Conservation (phyloP, 2,888 invertebrate species). For the Acronicta psi region DNA sequence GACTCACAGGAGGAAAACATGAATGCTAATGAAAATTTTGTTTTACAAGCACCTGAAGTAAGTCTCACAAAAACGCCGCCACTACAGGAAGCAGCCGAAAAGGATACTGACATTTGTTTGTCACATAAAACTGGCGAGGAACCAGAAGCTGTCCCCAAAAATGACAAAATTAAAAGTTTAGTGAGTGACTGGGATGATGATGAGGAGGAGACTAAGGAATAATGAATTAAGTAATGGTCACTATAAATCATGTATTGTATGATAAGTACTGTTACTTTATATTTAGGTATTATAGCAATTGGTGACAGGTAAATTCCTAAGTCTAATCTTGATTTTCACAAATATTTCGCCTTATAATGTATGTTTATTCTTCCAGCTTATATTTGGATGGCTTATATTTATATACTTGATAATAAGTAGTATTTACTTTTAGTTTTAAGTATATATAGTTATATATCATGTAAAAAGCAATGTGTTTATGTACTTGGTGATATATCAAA, state of each 20-base stretch:
- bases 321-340: constrained; percentile 6
- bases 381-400: constrained; percentile 26
- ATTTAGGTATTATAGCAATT: constrained; percentile 1
- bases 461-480: constrained; percentile 43
- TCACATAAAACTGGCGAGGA: constrained; percentile 21
- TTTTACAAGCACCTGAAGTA: constrained; percentile 35
- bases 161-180: constrained; percentile 80
- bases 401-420: constrained; percentile 45
- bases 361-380: constrained; percentile 15
- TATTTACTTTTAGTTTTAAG: constrained; percentile 39
- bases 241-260: constrained; percentile 6
- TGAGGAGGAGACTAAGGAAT: constrained; percentile 71
- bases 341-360: constrained; percentile 9
- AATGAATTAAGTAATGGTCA: constrained; percentile 7
- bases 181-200: constrained; percentile 88
- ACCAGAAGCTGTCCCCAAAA: constrained; percentile 58
- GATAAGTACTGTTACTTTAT: background rate
- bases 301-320: background rate
- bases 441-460: constrained; percentile 41
- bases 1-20: constrained; percentile 76
- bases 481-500: constrained; percentile 22
- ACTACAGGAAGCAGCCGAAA: constrained; percentile 24
- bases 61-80: constrained; percentile 28
- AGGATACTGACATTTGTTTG: constrained; percentile 6
- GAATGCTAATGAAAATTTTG: constrained; percentile 25